Evolutionary conservation across 2,113 vertebrate species (phyloP).

Genomic region (Mungos mungo): DNA sequence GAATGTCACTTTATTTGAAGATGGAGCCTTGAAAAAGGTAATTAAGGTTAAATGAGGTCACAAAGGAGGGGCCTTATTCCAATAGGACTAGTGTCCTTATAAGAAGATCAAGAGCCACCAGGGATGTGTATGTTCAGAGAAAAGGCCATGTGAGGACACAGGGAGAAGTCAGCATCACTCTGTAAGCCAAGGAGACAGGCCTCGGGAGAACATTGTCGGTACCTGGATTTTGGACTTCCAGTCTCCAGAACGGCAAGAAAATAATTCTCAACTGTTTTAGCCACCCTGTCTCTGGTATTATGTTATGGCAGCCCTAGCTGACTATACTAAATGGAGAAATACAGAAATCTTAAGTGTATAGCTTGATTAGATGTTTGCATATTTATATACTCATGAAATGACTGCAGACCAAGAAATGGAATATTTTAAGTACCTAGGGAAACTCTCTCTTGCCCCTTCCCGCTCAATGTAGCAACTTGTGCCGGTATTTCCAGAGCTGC

Average conservation of each 20-base stretch:
- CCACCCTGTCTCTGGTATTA: neutral
- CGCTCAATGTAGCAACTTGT: neutral
- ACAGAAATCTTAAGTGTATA: neutral
- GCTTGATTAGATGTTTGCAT: neutral
- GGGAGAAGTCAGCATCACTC: neutral
- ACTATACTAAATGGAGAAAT: neutral
- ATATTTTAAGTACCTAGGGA: neutral
- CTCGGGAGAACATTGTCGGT: neutral
- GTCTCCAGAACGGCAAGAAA: neutral
- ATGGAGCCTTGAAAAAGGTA: neutral
- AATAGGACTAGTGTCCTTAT: neutral
- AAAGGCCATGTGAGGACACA: neutral
- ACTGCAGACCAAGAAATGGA: neutral
- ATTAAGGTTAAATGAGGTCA: neutral
- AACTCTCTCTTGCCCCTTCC: neutral
- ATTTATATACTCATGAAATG: neutral
- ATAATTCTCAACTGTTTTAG: neutral
- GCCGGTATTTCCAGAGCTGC: neutral
- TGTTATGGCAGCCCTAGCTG: neutral
- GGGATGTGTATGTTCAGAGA: neutral
- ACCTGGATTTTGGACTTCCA: neutral
- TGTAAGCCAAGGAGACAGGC: neutral
- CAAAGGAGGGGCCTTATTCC: neutral
- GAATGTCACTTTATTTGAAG: neutral
- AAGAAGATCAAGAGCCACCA: neutral